Conservation (phyloP, 2,797 vertebrate species). For the Sparus aurata region DNA sequence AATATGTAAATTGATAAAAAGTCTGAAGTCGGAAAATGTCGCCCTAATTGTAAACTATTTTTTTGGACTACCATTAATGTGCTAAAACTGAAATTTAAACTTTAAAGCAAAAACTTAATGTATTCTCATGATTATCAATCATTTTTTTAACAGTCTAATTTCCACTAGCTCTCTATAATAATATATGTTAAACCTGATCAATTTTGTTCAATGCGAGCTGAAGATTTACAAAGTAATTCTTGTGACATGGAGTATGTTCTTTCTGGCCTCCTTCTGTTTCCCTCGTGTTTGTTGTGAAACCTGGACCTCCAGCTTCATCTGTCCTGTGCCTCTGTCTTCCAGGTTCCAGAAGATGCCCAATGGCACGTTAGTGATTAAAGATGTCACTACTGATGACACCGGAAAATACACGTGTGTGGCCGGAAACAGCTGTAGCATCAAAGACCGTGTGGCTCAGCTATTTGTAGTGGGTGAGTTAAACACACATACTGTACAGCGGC, state of each 20-base stretch:
- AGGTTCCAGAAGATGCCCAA: conserved; percentile 97
- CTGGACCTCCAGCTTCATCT: background rate
- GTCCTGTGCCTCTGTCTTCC: background rate
- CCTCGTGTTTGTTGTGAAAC: background rate
- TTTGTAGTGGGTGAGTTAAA: conserved; percentile 93
- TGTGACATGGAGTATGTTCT: background rate
- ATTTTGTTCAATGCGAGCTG: background rate
- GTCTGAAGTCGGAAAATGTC: no score
- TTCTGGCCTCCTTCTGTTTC: background rate
- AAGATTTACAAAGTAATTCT: no score
- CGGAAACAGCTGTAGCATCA: conserved; percentile 97
- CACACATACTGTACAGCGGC: background rate
- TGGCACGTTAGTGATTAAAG: conserved; percentile 92
- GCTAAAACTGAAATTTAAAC: no score
- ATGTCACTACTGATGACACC: conserved; percentile 92
- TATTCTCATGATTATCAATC: no score
- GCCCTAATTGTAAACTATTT: no score
- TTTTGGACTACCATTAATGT: no score
- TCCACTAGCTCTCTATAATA: background rate
- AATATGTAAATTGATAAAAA: no score
- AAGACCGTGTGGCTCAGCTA: conserved; percentile 90
- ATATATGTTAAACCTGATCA: no score
- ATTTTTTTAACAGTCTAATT: no score
- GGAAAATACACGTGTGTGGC: conserved; percentile 96
- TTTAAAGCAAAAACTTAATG: no score